phyloP scores from a whole-genome alignment of 2,888 invertebrate species.

The Sarcophaga subvicina region DNA sequence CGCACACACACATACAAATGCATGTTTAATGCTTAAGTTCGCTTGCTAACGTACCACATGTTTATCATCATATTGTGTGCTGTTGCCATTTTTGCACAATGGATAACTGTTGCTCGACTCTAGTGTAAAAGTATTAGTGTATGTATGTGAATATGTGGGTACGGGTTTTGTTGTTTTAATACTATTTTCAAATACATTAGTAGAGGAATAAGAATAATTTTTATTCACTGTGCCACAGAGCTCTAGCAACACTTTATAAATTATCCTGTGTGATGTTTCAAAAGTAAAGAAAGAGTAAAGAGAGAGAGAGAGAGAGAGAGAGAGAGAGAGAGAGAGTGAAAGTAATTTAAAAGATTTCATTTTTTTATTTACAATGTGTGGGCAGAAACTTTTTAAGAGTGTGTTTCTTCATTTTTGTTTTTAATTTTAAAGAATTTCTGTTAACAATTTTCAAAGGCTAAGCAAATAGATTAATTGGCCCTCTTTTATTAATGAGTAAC shows the following conservation, averaged over 20 bases:
- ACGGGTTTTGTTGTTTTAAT: conserved; percentile 13
- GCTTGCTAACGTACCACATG: conserved; percentile 42
- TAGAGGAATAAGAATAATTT: conserved; percentile 21
- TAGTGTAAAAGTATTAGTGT: conserved; percentile 30
- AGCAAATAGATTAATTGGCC: too few relatives aligned
- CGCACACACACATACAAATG: neutral
- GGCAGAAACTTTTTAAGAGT: too few relatives aligned
- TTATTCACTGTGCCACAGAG: conserved; percentile 9
- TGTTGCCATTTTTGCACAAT: conserved; percentile 36
- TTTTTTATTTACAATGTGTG: too few relatives aligned
- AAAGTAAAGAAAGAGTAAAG: neutral
- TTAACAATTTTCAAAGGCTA: too few relatives aligned
- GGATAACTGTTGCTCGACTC: conserved; percentile 66
- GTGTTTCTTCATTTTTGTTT: too few relatives aligned
- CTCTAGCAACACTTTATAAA: conserved; percentile 47
- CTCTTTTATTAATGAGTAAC: too few relatives aligned
- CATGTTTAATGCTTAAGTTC: too few relatives aligned
- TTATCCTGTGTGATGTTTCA: conserved; percentile 19
- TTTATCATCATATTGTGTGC: conserved; percentile 20
- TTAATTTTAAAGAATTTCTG: too few relatives aligned
- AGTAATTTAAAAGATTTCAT: too few relatives aligned
- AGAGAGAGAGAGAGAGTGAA: too few relatives aligned
- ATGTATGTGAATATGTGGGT: neutral
- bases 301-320: too few relatives aligned
- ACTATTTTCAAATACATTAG: conserved; percentile 17